Base-by-base conservation (phyloP, 2,113 vertebrate genomes). In the Dryoscopus gambensis region DNA sequence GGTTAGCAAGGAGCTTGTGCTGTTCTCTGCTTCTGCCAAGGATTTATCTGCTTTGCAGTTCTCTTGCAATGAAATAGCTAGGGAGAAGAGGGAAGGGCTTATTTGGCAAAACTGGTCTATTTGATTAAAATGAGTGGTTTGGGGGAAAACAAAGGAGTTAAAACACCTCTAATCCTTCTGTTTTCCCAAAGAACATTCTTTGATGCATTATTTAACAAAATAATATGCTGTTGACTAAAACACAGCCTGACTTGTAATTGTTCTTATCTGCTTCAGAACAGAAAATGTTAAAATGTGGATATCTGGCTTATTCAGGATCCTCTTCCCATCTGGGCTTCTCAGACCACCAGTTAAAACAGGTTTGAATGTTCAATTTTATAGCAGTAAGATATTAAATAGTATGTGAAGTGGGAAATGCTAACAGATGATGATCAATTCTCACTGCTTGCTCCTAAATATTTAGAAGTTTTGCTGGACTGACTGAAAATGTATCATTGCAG, bases 281-380 rank as follows among this genome's bases (percentile, higher is more conserved):
- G 40, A 97, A 98, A 67, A 98, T 98, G 97, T 81, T 98, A 67
- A 96, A 64, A 12, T 86, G 94, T 5, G 98, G 98, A 27, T 99
- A 98, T 74, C 98, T 98, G 39, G 97, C 98, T 60, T 98, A 98
- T 62, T 98, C 98, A 79, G 98, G 97, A 3, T 98, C 98, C 5
- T 98, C 97, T 23, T 98, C 98, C 59, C 98, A 98, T 96, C 96
- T 99, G 10, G 98, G 98, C 49, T 99, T 98, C 96, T 91, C 98
- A 15, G 98, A 99, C 46, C 83, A 98, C 92, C 97, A 84, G 42
- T 96, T 98, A 78, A 98, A 97, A 87, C 93, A 98, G 98, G 98
- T 98, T 74, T 87, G 90, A 76, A 52, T 71, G 33, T 46, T 57
- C 16, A 6, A 3, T 52, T 39, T 88, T 79, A 20, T 7, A 56